A percentile compares a stretch with the other conserved stretches of the same genome.
phyloP scores from a whole-genome alignment of 2,797 vertebrate species.

The Sphaeramia orbicularis region DNA sequence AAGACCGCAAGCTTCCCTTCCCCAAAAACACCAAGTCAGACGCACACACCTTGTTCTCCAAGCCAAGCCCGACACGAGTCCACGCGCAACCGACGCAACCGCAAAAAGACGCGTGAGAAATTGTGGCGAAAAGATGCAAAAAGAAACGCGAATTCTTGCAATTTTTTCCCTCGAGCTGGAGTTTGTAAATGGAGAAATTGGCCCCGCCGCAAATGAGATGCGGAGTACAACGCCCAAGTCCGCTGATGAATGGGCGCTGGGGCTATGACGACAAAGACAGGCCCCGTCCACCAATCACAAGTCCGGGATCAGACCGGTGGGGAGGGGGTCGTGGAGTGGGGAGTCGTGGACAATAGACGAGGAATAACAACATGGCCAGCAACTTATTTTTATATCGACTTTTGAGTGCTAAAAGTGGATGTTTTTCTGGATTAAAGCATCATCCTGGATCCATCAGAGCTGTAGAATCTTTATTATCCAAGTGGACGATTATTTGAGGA shows the following conservation, averaged over 20 bases:
- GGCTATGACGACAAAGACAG: slow-evolving; percentile 89
- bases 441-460: neutral
- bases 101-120: slow-evolving; percentile 53
- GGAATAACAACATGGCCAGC: slow-evolving; percentile 78
- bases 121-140: slow-evolving; percentile 75
- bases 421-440: neutral
- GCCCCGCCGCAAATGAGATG: slow-evolving; percentile 99
- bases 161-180: slow-evolving; percentile 88
- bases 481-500: too few relatives aligned
- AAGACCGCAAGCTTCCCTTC: slow-evolving; percentile 88
- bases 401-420: slow-evolving; percentile 6
- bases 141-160: slow-evolving; percentile 86
- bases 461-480: neutral
- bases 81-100: slow-evolving; percentile 25
- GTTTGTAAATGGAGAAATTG: slow-evolving; percentile 98
- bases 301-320: slow-evolving; percentile 55
- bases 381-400: slow-evolving; percentile 65
- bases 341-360: slow-evolving; percentile 90
- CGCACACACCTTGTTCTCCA: slow-evolving; percentile 80
- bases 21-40: slow-evolving; percentile 52
- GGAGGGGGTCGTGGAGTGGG: slow-evolving; percentile 67
- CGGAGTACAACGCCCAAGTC: slow-evolving; percentile 99
- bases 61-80: slow-evolving; percentile 7
- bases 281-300: slow-evolving; percentile 89
- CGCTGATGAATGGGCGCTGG: slow-evolving; percentile 94